These are phyloP conservation scores for Elymnias hypermnestra DNA, from an alignment of 1,140 invertebrate genomes.

Conservation along the genomic window DNA sequence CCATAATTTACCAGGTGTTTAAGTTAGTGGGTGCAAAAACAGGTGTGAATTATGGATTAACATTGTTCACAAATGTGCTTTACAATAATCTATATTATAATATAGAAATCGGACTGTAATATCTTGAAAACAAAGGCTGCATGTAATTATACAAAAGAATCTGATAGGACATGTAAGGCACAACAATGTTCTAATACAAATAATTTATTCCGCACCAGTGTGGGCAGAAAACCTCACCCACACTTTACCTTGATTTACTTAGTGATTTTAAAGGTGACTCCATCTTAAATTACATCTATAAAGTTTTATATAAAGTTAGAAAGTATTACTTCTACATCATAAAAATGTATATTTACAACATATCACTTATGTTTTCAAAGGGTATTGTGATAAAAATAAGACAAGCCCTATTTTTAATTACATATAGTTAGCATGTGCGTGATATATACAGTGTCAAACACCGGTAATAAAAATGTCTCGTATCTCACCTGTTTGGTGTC, in stretches of 20 bases:
- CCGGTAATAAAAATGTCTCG: conserved; percentile 49
- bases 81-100: too few species aligned
- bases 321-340: background rate
- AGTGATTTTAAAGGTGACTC: conserved; percentile 44
- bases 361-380: background rate
- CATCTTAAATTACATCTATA: conserved; percentile 29
- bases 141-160: conserved; percentile 16
- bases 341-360: background rate
- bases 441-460: conserved; percentile 32
- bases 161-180: conserved; percentile 50
- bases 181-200: conserved; percentile 67
- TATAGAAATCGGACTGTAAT: conserved; percentile 3
- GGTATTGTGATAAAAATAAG: background rate
- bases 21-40: too few species aligned
- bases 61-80: too few species aligned
- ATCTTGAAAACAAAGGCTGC: conserved; percentile 23
- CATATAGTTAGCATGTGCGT: conserved; percentile 24
- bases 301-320: background rate
- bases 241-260: conserved; percentile 58
- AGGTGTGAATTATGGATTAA: too few species aligned
- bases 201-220: conserved; percentile 68
- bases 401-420: background rate
- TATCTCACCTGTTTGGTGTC: conserved; percentile 70
- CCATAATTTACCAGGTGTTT: too few species aligned
- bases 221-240: conserved; percentile 63